Percentiles rank a stretch among this genome's conserved stretches.
Conservation (phyloP, 2,113 vertebrate genomes). For the Canis aureus region DNA sequence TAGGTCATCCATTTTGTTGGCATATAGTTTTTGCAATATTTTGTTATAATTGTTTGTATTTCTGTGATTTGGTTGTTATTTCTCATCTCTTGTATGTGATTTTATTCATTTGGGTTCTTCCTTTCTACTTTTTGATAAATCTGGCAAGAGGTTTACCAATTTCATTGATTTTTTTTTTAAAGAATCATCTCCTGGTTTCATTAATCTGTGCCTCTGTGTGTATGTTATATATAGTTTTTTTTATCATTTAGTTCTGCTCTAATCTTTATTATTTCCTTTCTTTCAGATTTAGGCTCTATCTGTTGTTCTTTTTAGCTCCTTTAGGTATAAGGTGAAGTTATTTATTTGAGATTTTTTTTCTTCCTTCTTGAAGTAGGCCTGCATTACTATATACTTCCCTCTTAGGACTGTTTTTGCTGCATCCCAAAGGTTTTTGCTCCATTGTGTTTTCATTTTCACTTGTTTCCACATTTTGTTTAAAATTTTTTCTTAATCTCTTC, state of each 20-base stretch:
- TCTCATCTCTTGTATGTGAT: neutral
- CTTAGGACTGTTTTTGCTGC: neutral
- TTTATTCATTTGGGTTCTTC: neutral
- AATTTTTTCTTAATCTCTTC: neutral
- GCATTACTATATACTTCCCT: neutral
- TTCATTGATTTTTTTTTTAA: neutral
- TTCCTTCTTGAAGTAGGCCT: neutral
- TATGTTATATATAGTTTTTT: neutral
- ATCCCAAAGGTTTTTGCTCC: neutral
- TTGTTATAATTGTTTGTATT: neutral
- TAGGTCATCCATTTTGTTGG: neutral
- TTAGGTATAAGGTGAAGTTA: neutral
- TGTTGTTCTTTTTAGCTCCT: neutral
- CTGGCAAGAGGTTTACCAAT: neutral
- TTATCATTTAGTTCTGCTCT: neutral
- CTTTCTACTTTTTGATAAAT: neutral
- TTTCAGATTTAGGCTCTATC: neutral
- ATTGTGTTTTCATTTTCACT: neutral
- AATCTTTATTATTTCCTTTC: neutral
- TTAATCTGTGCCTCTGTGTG: neutral
- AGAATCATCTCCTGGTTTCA: neutral
- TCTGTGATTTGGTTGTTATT: neutral
- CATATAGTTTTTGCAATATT: neutral
- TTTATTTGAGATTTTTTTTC: neutral
- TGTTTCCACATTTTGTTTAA: neutral